Evolutionary conservation across 1,140 invertebrate genomes (phyloP).

Genomic region (Euborellia annulipes): DNA sequence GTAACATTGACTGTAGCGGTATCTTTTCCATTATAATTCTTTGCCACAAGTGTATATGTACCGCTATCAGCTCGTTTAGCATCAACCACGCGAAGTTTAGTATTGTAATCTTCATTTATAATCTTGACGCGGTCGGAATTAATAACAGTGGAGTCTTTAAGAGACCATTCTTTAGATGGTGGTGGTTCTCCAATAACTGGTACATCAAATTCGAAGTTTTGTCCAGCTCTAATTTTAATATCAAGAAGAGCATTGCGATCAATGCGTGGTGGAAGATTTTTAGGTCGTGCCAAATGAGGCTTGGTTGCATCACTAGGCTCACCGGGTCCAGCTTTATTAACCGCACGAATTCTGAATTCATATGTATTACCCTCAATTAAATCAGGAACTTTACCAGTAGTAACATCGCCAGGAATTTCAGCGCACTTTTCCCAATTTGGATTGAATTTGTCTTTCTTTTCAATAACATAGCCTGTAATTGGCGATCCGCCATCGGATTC

Average conservation of each 20-base stretch:
- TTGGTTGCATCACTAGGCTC: constrained; percentile 78
- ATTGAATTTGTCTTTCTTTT: constrained; percentile 85
- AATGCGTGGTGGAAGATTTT: constrained; percentile 82
- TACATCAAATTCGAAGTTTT: constrained; percentile 85
- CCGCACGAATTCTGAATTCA: constrained; percentile 85
- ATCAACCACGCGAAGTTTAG: constrained; percentile 72
- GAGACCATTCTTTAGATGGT: constrained; percentile 81
- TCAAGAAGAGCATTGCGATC: constrained; percentile 85
- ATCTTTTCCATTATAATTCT: constrained; percentile 83
- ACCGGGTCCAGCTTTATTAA: constrained; percentile 88
- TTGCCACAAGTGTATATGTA: constrained; percentile 72
- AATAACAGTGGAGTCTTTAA: constrained; percentile 63
- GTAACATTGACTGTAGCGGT: constrained; percentile 71
- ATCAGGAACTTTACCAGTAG: constrained; percentile 66
- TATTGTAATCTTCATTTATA: constrained; percentile 69
- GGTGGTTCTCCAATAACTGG: constrained; percentile 88
- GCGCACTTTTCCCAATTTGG: constrained; percentile 78
- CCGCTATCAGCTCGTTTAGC: constrained; percentile 82
- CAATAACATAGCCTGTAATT: constrained; percentile 85
- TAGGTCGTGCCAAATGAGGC: constrained; percentile 78
- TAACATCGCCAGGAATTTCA: constrained; percentile 67
- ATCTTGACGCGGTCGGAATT: constrained; percentile 72
- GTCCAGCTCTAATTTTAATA: constrained; percentile 81
- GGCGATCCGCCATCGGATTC: constrained; percentile 73
- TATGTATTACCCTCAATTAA: constrained; percentile 82